Evolutionary conservation across 2,113 vertebrate species (phyloP), one percentile per base, ranked within the genome.

Genomic region (Platysternon megacephalum): DNA sequence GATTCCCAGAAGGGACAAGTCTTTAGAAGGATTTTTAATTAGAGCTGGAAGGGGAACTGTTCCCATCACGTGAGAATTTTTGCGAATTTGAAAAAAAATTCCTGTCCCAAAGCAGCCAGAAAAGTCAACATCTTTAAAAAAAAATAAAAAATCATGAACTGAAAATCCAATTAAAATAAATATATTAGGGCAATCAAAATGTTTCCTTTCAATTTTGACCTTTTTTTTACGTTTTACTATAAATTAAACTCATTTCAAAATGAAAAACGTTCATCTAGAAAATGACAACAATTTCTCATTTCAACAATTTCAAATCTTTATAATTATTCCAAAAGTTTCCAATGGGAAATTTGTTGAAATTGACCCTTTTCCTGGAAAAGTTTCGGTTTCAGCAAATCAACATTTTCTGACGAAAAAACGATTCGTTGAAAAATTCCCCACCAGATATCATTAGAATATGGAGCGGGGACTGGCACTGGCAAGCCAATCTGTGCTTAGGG

Each of bases 281-380:
- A 68, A 68, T 21, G 35, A 39, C 35, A 68, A 68, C 2, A 68
- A 68, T n/a, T 68, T 68, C 35, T 35, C 35, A 21, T 79, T 21
- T 88, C 81, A 91, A 80, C 61, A 0, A 55, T 91, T 11, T 42
- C 26, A 93, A 35, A 91, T 7, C 1, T 85, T 86, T 84, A 44
- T 1, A 91, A 68, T 68, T n/a, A n/a, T 88, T 85, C 26, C 42
- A 28, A 65, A 28, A 26, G 26, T 84, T 95, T 93, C 87, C 16
- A 82, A 78, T 49, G 61, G 17, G 9, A 89, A 84, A 89, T 74
- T 76, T n/a, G 93, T 82, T 7, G 3, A 86, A 93, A 80, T 1
- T 32, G n/a, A 0, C 11, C 3, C 4, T 48, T 65, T 65, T 29
- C 35, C 2, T 4, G 2, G 26, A 39, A 76, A 11, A 48, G n/a